A percentile compares a stretch with the other conserved stretches of the same genome.
Evolutionary conservation across 1,140 invertebrate species (phyloP).

Genomic region (Eurosta solidaginis): DNA sequence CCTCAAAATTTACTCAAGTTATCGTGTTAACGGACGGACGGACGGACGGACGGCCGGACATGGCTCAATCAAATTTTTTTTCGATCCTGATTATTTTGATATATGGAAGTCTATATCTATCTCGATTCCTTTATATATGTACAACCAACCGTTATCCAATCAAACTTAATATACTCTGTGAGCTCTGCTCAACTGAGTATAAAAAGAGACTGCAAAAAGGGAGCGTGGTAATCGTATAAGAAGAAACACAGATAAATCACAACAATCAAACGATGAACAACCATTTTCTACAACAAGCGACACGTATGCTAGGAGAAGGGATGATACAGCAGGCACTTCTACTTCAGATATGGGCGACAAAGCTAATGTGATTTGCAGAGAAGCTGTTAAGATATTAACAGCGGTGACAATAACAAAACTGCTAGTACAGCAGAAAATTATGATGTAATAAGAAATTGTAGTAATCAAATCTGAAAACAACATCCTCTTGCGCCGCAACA

Average conservation of each 20-base stretch:
- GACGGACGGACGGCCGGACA: no score
- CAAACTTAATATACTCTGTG: no score
- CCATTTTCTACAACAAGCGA: not conserved
- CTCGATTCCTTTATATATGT: no score
- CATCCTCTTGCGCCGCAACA: not conserved
- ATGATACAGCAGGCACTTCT: not conserved
- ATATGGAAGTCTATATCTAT: no score
- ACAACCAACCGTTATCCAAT: no score
- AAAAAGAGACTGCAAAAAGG: constrained; percentile 39
- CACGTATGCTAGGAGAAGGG: not conserved
- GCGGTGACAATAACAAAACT: constrained; percentile 25
- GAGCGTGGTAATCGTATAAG: not conserved
- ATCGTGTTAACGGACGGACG: no score
- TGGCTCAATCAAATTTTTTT: no score
- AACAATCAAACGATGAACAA: not conserved
- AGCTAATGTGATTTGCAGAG: not conserved
- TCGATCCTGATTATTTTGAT: no score
- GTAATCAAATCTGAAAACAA: constrained; percentile 5
- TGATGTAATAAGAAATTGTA: not conserved
- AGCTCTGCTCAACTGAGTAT: no score
- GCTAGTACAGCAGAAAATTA: constrained; percentile 33
- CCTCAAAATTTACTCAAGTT: no score
- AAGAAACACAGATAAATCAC: not conserved
- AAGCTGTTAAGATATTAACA: not conserved
- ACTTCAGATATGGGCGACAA: not conserved